phyloP scores from a whole-genome alignment of 2,888 invertebrate species.

The Andrena camellia region DNA sequence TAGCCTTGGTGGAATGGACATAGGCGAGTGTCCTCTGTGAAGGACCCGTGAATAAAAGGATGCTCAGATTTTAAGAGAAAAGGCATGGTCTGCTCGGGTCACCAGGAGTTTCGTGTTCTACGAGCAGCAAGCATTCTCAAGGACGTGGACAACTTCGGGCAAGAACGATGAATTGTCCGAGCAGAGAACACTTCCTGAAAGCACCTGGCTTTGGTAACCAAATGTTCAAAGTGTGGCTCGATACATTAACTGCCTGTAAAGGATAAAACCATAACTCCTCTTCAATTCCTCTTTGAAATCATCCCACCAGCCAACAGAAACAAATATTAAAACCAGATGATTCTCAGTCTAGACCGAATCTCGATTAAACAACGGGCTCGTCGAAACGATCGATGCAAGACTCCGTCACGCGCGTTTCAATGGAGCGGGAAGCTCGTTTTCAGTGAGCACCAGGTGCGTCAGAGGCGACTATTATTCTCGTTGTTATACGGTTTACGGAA shows the following conservation, averaged over 20 bases:
- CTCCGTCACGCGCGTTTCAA: background rate
- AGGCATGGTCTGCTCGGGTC: background rate
- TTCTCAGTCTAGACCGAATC: background rate
- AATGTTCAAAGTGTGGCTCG: conserved; percentile 7
- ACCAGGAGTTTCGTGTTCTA: background rate
- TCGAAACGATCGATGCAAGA: conserved; percentile 17
- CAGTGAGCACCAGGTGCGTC: conserved; percentile 24
- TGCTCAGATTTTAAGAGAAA: background rate
- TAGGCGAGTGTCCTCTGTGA: background rate
- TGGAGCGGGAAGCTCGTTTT: conserved; percentile 20
- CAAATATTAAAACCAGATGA: background rate
- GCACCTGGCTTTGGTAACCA: conserved; percentile 2
- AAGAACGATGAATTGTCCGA: conserved; percentile 14
- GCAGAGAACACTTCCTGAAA: background rate
- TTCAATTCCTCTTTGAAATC: background rate
- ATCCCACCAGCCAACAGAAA: background rate
- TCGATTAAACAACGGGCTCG: conserved; percentile 8
- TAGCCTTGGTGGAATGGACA: background rate
- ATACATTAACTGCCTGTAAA: background rate
- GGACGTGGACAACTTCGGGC: conserved; percentile 3
- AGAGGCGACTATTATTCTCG: conserved; percentile 30
- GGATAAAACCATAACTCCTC: background rate
- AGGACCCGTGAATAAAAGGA: background rate
- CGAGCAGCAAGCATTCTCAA: background rate
- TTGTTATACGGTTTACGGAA: conserved; percentile 28